These are phyloP conservation scores for Eremobia ochroleuca DNA, from an alignment of 2,888 invertebrate genomes.

Conservation along the genomic window DNA sequence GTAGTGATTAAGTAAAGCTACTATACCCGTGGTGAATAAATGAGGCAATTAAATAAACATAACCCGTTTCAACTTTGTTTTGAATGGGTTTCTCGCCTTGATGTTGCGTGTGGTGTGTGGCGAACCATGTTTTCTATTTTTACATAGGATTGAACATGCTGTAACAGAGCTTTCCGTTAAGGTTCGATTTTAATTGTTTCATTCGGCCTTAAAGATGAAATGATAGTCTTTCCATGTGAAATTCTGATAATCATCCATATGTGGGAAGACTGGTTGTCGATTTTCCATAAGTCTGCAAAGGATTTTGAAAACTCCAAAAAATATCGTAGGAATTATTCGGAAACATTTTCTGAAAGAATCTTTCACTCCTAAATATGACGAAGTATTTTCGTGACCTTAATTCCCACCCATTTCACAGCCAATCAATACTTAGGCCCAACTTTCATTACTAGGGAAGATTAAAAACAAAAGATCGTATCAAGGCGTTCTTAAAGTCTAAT, in stretches of 20 bases:
- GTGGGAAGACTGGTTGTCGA: neutral
- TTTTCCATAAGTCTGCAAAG: neutral
- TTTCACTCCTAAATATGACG: neutral
- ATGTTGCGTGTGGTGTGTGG: neutral
- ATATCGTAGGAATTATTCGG: neutral
- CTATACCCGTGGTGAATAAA: slow-evolving; percentile 3
- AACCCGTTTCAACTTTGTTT: neutral
- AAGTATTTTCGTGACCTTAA: slow-evolving; percentile 25
- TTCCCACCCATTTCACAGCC: slow-evolving; percentile 32
- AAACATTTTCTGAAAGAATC: neutral
- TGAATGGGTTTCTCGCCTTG: neutral
- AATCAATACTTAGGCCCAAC: slow-evolving; percentile 61
- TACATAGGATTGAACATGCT: neutral
- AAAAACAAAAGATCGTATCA: slow-evolving; percentile 67
- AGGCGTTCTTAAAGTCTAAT: slow-evolving; percentile 69
- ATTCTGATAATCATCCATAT: neutral
- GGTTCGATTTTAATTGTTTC: neutral
- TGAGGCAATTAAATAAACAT: slow-evolving; percentile 14
- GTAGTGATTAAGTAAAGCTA: slow-evolving; percentile 35
- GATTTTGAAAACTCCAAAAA: neutral
- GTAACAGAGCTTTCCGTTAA: too few species aligned
- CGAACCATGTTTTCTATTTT: neutral
- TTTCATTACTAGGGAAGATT: slow-evolving; percentile 59
- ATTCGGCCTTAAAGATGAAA: neutral
- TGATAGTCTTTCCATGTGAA: neutral